These are phyloP conservation scores for Botia kubotai DNA, from an alignment of 2,797 vertebrate species.

Conservation along the genomic window DNA sequence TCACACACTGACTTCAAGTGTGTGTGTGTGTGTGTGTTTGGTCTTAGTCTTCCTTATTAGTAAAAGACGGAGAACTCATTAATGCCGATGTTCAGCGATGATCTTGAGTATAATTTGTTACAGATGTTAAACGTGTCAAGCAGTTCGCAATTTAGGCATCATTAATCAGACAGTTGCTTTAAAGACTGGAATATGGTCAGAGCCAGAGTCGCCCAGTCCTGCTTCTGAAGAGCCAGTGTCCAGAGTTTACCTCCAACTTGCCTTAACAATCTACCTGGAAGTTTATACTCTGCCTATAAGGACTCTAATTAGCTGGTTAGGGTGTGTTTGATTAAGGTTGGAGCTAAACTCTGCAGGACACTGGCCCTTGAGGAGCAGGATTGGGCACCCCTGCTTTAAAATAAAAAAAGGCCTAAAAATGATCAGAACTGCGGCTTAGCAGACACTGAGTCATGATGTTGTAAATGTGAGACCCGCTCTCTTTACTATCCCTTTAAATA, in stretches of 20 bases:
- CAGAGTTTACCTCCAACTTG: no score
- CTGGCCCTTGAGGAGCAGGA: no score
- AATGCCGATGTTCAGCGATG: not conserved
- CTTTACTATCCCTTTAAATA: not conserved
- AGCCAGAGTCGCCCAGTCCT: not conserved
- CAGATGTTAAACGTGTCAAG: conserved; percentile 21
- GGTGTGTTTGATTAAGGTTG: no score
- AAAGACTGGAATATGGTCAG: not conserved
- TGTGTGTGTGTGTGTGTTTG: conserved; percentile 64
- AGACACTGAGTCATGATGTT: not conserved
- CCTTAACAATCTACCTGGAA: no score
- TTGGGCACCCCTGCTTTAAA: no score
- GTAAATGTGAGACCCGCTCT: not conserved
- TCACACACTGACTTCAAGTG: conserved; percentile 61
- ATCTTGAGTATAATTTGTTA: not conserved
- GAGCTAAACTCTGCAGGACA: no score
- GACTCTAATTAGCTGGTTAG: no score
- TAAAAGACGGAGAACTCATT: conserved; percentile 23
- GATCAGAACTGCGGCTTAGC: not conserved
- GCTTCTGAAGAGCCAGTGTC: no score
- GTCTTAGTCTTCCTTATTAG: conserved; percentile 16
- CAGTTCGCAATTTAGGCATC: not conserved
- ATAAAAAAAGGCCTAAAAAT: not conserved
- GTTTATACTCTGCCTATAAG: no score
- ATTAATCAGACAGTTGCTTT: not conserved